Evolutionary conservation across 1,140 invertebrate genomes (phyloP).

Genomic region (Diorhabda elongata): DNA sequence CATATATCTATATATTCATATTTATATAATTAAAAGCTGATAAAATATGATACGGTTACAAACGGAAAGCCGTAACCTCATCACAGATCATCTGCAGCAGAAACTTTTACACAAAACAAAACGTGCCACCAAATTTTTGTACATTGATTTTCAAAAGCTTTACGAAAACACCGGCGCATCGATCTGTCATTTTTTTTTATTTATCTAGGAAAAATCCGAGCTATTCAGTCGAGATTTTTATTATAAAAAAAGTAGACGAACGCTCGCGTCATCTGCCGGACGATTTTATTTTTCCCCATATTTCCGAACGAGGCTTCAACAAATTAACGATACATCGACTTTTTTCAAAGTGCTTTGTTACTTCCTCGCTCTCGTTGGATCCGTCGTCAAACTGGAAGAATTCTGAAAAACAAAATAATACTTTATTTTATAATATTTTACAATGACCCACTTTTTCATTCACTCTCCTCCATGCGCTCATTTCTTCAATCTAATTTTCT

Average conservation of each 20-base stretch:
- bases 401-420: slow-evolving; percentile 10
- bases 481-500: neutral
- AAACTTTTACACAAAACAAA: neutral
- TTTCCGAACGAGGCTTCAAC: neutral
- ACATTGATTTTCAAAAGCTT: slow-evolving; percentile 15
- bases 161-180: slow-evolving; percentile 13
- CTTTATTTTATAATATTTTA: neutral
- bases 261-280: neutral
- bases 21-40: slow-evolving; percentile 5
- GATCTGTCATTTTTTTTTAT: neutral
- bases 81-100: slow-evolving; percentile 9
- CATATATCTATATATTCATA: slow-evolving; percentile 3
- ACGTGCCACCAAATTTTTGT: slow-evolving; percentile 18
- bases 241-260: neutral
- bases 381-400: slow-evolving; percentile 6
- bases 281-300: neutral
- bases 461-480: neutral
- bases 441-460: neutral
- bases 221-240: neutral
- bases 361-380: slow-evolving; percentile 5
- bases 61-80: neutral
- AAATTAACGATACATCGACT: neutral
- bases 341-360: neutral
- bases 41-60: slow-evolving; percentile 6
- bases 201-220: neutral